Base-by-base conservation (phyloP, 2,113 vertebrate species). In the Pholis gunnellus region DNA sequence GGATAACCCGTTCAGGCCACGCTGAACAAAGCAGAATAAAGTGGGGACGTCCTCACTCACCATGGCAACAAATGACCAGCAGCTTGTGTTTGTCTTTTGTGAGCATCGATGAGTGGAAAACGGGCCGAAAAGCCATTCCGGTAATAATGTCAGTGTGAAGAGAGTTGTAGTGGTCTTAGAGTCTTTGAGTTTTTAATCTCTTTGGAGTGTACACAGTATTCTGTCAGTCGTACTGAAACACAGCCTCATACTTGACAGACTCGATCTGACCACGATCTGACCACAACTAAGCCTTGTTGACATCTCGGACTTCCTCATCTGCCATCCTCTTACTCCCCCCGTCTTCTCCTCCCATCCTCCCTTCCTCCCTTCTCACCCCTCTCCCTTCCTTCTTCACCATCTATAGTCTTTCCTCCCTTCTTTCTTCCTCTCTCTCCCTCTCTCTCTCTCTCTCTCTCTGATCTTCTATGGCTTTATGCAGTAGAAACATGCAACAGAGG, bases 261-360 rank as follows among this genome's bases (percentile, higher is more conserved):
- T 78, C n/a, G 57, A 79, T 82, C 63, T n/a, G 61, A n/a, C n/a
- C n/a, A n/a, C n/a, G n/a, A 31, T 31, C 31, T 31, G 31, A 84
- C 82, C 78, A 79, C 80, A 86, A 56, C 52, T 56, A 65, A 70
- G 68, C 3, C 72, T 46, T 75, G 72, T 60, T 89, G 84, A 86
- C 42, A 61, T 90, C 20, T 75, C 18, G 1, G 36, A 76, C 81
- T 87, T 88, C 90, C 84, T 81, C 86, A 42, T 90, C 72, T 82
- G 66, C 25, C 27, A 64, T 56, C 11, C 1, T n/a, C 80, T 86
- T 25, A 70, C 83, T 81, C 81, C 85, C 25, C 57, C 79, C 34
- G 34, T 34, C 48, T 20, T 46, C 64, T 80, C 64, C 34, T 31
- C 29, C 5, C 9, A 17, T 42, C 36, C 4, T 10, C 60, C 25